Base-by-base conservation (phyloP, 2,113 vertebrate species). In the Chaetodon auriga region DNA sequence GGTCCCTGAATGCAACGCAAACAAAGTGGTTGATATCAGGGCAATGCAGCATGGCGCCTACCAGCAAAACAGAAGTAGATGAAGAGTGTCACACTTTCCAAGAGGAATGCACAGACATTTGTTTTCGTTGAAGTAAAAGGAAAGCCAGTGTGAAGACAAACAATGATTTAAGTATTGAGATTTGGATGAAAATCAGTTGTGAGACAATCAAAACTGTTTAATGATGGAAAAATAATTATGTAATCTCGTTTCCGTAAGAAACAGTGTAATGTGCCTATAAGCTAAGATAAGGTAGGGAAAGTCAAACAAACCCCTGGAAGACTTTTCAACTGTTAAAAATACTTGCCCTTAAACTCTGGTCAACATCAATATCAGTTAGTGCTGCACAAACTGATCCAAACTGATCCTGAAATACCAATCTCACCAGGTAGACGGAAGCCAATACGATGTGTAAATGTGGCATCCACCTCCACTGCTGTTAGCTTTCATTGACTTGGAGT, bases 401-500 rank as follows among this genome's bases (percentile, higher is more conserved):
- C n/a, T n/a, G 82, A 90, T 86, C 15, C 15, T 41, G 18, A 89
- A 83, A 71, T 54, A 86, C 89, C 87, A 9, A 65, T 57, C 51
- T 25, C 19, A 23, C 48, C 61, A 35, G 48, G 76, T 38, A 53
- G 58, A 68, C 30, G 46, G 64, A 78, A 79, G 72, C 81, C 87
- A 89, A 84, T 43, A 85, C 38, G 60, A 85, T 83, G 58, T 77
- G 69, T 53, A 65, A 78, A 75, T 71, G 48, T 82, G 79, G 75
- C 68, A 68, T 89, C 79, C 91, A 81, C 81, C 83, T 75, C 77
- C 35, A 55, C 75, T 19, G 15, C 62, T 65, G 76, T 90, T 87
- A 75, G 53, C 46, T 73, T 80, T 86, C 72, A 85, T 73, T 36
- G 81, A 89, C 65, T 65, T 60, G 23, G 53, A 70, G 54, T 35